A percentile compares a stretch with the other conserved stretches of the same genome.
Evolutionary conservation across 2,888 invertebrate species (phyloP).

Genomic region (Diadegma fenestrale): DNA sequence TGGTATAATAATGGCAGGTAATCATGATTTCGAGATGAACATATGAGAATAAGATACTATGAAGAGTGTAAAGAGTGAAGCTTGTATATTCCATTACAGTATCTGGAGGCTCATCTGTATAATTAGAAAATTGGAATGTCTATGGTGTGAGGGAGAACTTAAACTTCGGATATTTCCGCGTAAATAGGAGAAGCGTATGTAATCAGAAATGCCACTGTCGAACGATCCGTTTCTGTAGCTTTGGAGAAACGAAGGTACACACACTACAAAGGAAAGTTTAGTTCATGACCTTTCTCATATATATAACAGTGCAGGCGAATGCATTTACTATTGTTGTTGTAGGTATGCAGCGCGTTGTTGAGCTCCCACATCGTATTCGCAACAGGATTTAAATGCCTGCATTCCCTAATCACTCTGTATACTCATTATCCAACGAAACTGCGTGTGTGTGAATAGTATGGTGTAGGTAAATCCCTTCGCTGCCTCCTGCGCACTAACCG

Average conservation of each 20-base stretch:
- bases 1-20: slow-evolving; percentile 46
- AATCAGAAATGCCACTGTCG: slow-evolving; percentile 30
- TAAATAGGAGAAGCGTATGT: slow-evolving; percentile 22
- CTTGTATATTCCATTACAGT: slow-evolving; percentile 40
- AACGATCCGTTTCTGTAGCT: slow-evolving; percentile 41
- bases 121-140: slow-evolving; percentile 60
- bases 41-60: slow-evolving; percentile 51
- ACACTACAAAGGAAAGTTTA: background rate
- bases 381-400: slow-evolving; percentile 67
- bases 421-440: slow-evolving; percentile 69
- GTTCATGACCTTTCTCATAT: background rate
- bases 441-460: slow-evolving; percentile 60
- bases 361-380: slow-evolving; percentile 19
- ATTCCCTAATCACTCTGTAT: slow-evolving; percentile 71
- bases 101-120: slow-evolving; percentile 55
- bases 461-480: slow-evolving; percentile 31
- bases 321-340: background rate
- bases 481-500: slow-evolving; percentile 9
- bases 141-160: slow-evolving; percentile 32
- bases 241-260: background rate
- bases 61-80: slow-evolving; percentile 20
- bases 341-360: background rate
- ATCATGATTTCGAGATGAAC: slow-evolving; percentile 42
- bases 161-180: slow-evolving; percentile 54
- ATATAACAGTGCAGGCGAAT: background rate